Evolutionary conservation across 1,140 invertebrate genomes (phyloP).

Genomic region (Dolichoris vasculosae): DNA sequence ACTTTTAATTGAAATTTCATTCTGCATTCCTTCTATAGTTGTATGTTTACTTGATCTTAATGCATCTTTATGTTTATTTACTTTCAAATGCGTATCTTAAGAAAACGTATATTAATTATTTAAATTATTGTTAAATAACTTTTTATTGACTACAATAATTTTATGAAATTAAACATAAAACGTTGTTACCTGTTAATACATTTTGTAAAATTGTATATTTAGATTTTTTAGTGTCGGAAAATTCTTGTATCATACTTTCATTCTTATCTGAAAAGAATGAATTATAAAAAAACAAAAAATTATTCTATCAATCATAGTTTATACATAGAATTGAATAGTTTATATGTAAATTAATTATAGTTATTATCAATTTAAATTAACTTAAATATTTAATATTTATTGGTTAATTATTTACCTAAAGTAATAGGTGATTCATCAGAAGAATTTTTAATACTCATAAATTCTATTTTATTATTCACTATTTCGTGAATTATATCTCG

Average conservation of each 20-base stretch:
- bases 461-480: slow-evolving; percentile 9
- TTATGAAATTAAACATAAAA: not conserved
- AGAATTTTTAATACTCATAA: not conserved
- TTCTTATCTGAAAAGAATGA: slow-evolving; percentile 2
- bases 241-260: not conserved
- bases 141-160: not conserved
- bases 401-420: not conserved
- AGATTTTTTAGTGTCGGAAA: not conserved
- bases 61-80: not conserved
- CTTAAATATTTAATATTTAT: not conserved
- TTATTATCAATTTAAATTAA: too few relatives aligned
- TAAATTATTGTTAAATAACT: not conserved
- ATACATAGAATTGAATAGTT: not conserved
- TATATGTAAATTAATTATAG: not conserved
- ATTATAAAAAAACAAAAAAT: not conserved
- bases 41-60: not conserved
- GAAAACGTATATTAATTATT: not conserved
- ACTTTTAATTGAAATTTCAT: not conserved
- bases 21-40: not conserved
- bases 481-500: slow-evolving; percentile 22
- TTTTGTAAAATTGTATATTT: not conserved
- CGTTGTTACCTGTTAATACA: not conserved
- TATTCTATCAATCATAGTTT: not conserved
- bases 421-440: not conserved
- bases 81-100: slow-evolving; percentile 4